phyloP scores from a whole-genome alignment of 2,888 invertebrate genomes.

The Drosophila kambysellisi region DNA sequence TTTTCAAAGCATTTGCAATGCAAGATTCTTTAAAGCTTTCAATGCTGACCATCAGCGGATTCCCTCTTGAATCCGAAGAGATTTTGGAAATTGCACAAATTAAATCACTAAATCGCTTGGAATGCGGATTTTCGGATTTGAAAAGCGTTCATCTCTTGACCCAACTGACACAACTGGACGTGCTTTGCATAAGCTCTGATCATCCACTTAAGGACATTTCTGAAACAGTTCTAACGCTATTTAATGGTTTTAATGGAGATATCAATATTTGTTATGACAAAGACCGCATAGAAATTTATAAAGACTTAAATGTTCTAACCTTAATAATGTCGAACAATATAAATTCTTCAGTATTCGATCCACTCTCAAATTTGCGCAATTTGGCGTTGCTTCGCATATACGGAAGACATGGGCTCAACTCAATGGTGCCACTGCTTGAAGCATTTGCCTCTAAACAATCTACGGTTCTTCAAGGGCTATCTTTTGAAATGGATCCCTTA shows the following conservation, averaged over 20 bases:
- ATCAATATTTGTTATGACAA: neutral
- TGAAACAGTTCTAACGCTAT: neutral
- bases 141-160: neutral
- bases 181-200: neutral
- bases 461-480: neutral
- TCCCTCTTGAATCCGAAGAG: neutral
- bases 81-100: neutral
- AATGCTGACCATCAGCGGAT: neutral
- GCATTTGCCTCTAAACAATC: neutral
- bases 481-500: neutral
- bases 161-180: neutral
- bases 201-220: neutral
- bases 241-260: neutral
- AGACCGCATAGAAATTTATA: neutral
- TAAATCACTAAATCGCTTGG: neutral
- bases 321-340: neutral
- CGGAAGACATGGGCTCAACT: neutral
- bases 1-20: constrained; percentile 1
- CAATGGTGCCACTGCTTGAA: neutral
- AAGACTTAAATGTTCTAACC: neutral
- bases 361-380: neutral
- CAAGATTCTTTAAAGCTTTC: neutral
- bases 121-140: constrained; percentile 5
- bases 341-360: neutral
- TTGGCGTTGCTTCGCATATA: neutral